Evolutionary conservation across 2,797 vertebrate genomes (phyloP).

Genomic region (Crocodylus rhombifer): DNA sequence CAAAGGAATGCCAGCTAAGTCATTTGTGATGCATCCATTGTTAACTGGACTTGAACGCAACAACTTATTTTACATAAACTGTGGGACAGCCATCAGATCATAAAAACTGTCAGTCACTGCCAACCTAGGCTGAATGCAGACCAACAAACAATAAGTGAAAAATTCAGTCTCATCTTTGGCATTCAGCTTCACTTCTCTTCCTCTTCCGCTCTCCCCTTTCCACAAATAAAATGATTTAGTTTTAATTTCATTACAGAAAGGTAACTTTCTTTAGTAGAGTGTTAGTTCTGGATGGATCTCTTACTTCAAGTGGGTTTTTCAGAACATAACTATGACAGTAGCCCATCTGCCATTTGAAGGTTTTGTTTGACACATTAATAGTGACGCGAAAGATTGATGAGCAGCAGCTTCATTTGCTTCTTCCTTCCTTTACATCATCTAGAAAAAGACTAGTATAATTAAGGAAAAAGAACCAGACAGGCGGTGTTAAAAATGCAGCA

Average conservation of each 20-base stretch:
- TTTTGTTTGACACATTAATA: constrained; percentile 54
- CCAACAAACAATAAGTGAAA: background rate
- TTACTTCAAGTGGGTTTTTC: background rate
- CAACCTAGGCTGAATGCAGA: constrained; percentile 19
- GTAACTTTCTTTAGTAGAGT: background rate
- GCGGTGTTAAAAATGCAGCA: background rate
- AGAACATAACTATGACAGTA: background rate
- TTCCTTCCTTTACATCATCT: constrained; percentile 22
- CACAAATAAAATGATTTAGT: background rate
- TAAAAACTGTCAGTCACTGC: background rate
- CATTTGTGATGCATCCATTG: constrained; percentile 24
- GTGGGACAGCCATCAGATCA: background rate
- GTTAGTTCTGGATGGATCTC: constrained; percentile 14
- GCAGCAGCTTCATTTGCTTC: constrained; percentile 31
- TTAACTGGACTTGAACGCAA: background rate
- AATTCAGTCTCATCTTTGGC: background rate
- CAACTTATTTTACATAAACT: constrained; percentile 7
- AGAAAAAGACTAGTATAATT: background rate
- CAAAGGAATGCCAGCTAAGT: background rate
- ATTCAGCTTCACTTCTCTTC: background rate
- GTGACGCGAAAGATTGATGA: constrained; percentile 32
- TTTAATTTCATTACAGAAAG: background rate
- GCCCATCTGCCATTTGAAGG: background rate
- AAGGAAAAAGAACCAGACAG: constrained; percentile 28
- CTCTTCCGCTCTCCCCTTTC: background rate